Base-by-base conservation (phyloP, 2,888 invertebrate species). In the Zaprionus lineosus region DNA sequence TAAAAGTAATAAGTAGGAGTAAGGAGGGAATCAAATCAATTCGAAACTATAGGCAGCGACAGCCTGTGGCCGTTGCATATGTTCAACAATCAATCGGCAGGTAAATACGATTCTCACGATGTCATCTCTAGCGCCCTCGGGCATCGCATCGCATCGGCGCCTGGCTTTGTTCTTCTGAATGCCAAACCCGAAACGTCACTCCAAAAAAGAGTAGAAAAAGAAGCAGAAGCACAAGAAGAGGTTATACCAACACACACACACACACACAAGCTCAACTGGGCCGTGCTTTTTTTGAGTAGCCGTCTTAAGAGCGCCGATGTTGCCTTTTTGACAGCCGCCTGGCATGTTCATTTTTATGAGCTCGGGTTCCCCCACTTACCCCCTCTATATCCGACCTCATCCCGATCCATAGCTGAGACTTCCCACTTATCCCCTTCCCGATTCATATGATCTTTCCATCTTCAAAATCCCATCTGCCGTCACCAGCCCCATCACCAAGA, bases 121-220 rank as follows among this genome's bases (percentile, higher is more conserved):
- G 18, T 58, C 79, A 37, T 74, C 77, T 69, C 77, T 77, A 78
- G 75, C 40, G 48, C 79, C 52, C 31, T 46, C 40, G 73, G 68
- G 51, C 59, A 58, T n/a, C 57, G 47, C 55, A 36, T 28, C 57
- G 47, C 53, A 56, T 52, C 78, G 76, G 82, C 79, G 56, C 62
- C 62, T 57, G 72, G 72, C 79, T 72, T 83, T 83, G 83, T 77
- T 77, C 83, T 83, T 79, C 53, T 67, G 52, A 60, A 55, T 68
- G 72, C 83, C 77, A 78, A 78, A 57, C 81, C 84, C 84, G 74
- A 83, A 74, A 76, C 78, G 84, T 79, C 78, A 83, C 81, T 79
- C 81, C 63, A 83, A 60, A 58, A 62, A 50, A 6, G 6, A 26
- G 19, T 11, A 16, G 40, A 8, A 36, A 24, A 39, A 12, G 16